Percentiles rank a stretch among this genome's conserved stretches.
Conservation (phyloP, 2,888 invertebrate genomes). For the Drosophila putrida region DNA sequence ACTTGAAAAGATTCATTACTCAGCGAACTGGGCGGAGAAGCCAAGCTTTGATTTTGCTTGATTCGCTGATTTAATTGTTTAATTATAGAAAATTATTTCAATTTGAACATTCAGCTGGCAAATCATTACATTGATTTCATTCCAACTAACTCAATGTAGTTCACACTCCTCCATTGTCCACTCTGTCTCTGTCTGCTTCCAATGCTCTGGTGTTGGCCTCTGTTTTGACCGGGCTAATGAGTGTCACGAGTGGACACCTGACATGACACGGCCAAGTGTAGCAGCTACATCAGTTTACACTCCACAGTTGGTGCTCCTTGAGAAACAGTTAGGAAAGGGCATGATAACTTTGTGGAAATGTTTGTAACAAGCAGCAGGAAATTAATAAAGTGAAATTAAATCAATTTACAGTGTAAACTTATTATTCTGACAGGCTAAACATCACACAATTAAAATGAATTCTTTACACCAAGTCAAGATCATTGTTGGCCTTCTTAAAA, state of each 20-base stretch:
- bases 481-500: too few species aligned
- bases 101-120: conserved; percentile 39
- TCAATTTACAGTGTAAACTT: too few species aligned
- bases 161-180: conserved; percentile 19
- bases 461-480: too few species aligned
- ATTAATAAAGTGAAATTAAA: too few species aligned
- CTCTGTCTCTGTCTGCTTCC: neutral
- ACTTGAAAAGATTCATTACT: conserved; percentile 50
- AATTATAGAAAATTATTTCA: conserved; percentile 76
- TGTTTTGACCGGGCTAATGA: conserved; percentile 44
- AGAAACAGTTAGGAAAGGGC: neutral
- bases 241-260: conserved; percentile 57
- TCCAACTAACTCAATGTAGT: conserved; percentile 31
- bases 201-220: conserved; percentile 2
- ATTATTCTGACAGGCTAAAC: too few species aligned
- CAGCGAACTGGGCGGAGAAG: conserved; percentile 9
- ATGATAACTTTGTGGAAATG: neutral
- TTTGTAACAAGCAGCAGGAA: neutral
- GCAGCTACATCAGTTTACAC: conserved; percentile 17
- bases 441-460: too few species aligned
- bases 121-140: conserved; percentile 12
- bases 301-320: conserved; percentile 1
- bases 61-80: conserved; percentile 71
- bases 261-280: conserved; percentile 45
- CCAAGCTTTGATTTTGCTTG: conserved; percentile 19